phyloP scores from a whole-genome alignment of 2,888 invertebrate species.

The Lagria hirta region DNA sequence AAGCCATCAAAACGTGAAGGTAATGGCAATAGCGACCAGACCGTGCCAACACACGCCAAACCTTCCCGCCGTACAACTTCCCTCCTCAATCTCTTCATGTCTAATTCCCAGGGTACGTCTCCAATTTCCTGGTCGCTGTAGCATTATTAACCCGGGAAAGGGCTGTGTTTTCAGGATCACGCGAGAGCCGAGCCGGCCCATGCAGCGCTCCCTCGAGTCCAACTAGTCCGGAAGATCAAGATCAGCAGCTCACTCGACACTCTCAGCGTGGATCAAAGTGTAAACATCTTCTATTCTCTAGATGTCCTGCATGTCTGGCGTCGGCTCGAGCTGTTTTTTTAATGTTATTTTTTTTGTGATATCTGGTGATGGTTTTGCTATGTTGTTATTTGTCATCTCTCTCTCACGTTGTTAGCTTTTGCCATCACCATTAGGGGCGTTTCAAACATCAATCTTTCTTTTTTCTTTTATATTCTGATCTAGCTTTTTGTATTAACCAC shows the following conservation, averaged over 20 bases:
- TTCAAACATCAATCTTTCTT: too few species aligned
- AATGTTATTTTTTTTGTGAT: slow-evolving; percentile 4
- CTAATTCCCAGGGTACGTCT: slow-evolving; percentile 86
- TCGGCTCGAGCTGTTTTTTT: slow-evolving; percentile 33
- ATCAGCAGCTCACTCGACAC: slow-evolving; percentile 69
- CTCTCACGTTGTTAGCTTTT: too few species aligned
- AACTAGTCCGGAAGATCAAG: slow-evolving; percentile 64
- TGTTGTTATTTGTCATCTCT: slow-evolving; percentile 18
- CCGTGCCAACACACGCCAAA: slow-evolving; percentile 64
- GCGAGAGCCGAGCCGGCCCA: slow-evolving; percentile 53
- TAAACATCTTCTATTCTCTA: slow-evolving; percentile 53
- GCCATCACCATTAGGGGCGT: too few species aligned
- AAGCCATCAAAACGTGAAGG: slow-evolving; percentile 70
- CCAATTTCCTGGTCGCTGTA: slow-evolving; percentile 31
- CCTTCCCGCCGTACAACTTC: slow-evolving; percentile 91
- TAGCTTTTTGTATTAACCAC: too few species aligned
- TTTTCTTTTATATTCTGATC: too few species aligned
- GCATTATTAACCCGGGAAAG: slow-evolving; percentile 66
- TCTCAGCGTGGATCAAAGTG: slow-evolving; percentile 82
- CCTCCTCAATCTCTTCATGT: slow-evolving; percentile 92
- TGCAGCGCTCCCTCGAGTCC: slow-evolving; percentile 70
- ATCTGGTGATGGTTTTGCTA: slow-evolving; percentile 22
- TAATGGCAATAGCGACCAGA: slow-evolving; percentile 56
- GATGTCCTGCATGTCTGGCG: slow-evolving; percentile 39
- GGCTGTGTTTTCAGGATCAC: slow-evolving; percentile 66